Evolutionary conservation across 2,113 vertebrate species (phyloP).

Genomic region (Axis porcinus): DNA sequence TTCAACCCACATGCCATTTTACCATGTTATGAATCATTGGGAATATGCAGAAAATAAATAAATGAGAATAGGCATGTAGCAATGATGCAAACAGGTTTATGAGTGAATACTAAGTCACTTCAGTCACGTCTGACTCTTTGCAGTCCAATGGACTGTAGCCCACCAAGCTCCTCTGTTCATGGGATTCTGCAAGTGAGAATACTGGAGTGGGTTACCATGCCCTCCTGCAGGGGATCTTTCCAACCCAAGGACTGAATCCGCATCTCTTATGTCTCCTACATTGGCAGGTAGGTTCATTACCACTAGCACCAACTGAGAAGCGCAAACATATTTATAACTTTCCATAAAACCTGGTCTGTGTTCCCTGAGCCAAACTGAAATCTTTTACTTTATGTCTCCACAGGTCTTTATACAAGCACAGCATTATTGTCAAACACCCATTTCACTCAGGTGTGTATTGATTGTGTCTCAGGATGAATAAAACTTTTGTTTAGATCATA

Average conservation of each 20-base stretch:
- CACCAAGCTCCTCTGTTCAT: background rate
- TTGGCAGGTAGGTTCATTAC: background rate
- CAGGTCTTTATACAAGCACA: background rate
- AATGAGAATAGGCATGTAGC: background rate
- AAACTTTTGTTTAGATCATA: background rate
- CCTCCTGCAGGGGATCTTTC: background rate
- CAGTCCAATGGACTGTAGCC: background rate
- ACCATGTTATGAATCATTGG: background rate
- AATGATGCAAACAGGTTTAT: background rate
- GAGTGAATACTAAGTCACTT: background rate
- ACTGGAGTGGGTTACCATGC: background rate
- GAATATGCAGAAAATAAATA: background rate
- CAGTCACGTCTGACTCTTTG: background rate
- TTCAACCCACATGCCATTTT: background rate
- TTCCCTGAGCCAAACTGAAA: background rate
- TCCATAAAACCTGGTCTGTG: background rate
- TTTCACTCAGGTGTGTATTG: background rate
- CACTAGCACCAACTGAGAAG: background rate
- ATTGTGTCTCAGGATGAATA: background rate
- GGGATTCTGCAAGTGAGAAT: background rate
- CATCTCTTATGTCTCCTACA: background rate
- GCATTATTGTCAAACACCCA: background rate
- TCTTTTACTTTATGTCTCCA: background rate
- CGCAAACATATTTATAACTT: background rate
- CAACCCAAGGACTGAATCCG: background rate